Base-by-base conservation (phyloP, 2,113 vertebrate genomes). In the Neodontobutis hainanensis region DNA sequence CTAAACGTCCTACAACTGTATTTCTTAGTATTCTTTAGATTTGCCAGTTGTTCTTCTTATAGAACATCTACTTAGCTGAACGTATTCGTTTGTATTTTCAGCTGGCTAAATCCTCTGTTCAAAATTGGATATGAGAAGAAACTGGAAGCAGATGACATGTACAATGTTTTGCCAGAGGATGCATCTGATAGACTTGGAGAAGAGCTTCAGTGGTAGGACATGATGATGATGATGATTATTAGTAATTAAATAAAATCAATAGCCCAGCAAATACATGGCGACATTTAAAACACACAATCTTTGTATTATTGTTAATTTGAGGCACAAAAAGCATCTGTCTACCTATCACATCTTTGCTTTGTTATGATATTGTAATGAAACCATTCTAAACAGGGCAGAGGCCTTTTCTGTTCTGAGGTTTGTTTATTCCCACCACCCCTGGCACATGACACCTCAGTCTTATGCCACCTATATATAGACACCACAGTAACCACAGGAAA, bases 61-160 rank as follows among this genome's bases (percentile, higher is more conserved):
- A 36, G n/a, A 55, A 55, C 15, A 55, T 53, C 6, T 38, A 4
- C 2, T 14, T 55, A 40, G 8, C 9, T 57, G 8, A 57, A 5
- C 16, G 11, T 27, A 14, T 42, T 59, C n/a, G 52, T 16, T 43
- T 50, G 8, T n/a, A 48, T 53, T 56, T 76, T 78, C 72, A 98
- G 96, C 78, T 98, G 96, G 96, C 84, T 97, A 62, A 96, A 96
- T 80, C 95, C 96, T 34, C 86, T 98, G 83, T 96, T 98, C 90
- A 90, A 89, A 83, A 87, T 67, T 1, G 96, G 95, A 14, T 94
- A 94, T 84, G 93, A 93, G 80, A 91, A 91, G 76, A 95, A 85
- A 48, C 77, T 98, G 68, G 92, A 96, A 82, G 95, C 96, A 92
- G 92, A 97, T 93, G 95, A 98, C 78, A 95, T 98, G 95, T 97